Conservation (phyloP, 1,140 invertebrate species). For the Aradophagus sp. region DNA sequence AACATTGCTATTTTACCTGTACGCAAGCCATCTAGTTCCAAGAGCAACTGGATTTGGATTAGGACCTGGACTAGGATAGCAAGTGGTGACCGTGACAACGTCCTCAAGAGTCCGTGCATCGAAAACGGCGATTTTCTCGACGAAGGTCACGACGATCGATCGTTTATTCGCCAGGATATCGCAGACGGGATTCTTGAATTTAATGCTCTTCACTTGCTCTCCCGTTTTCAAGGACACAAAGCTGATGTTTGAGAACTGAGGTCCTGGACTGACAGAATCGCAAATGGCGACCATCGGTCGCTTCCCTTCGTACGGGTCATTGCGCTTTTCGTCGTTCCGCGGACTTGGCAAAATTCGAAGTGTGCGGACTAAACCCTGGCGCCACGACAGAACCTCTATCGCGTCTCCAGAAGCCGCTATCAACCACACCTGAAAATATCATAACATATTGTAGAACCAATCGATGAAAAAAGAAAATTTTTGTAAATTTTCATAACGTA, state of each 20-base stretch:
- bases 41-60: constrained; percentile 93
- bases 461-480: too few relatives aligned
- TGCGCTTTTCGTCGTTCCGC: constrained; percentile 74
- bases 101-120: constrained; percentile 92
- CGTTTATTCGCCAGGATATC: constrained; percentile 90
- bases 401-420: constrained; percentile 90
- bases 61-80: constrained; percentile 89
- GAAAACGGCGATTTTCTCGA: constrained; percentile 92
- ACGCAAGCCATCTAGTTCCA: constrained; percentile 86
- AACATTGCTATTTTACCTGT: too few relatives aligned
- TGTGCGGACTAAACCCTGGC: constrained; percentile 88
- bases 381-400: constrained; percentile 91
- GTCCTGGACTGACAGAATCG: constrained; percentile 86
- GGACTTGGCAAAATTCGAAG: constrained; percentile 89
- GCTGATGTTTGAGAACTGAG: constrained; percentile 89
- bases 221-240: constrained; percentile 93
- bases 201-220: constrained; percentile 91
- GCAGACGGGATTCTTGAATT: constrained; percentile 92
- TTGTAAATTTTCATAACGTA: too few relatives aligned
- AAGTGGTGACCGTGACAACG: constrained; percentile 89
- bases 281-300: constrained; percentile 91
- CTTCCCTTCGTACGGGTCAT: constrained; percentile 83
- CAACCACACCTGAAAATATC: constrained; percentile 82
- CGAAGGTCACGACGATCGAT: constrained; percentile 89
- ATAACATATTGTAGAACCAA: too few relatives aligned